Conservation (phyloP, 2,113 vertebrate genomes). For the Sinocyclocheilus anshuiensis region DNA sequence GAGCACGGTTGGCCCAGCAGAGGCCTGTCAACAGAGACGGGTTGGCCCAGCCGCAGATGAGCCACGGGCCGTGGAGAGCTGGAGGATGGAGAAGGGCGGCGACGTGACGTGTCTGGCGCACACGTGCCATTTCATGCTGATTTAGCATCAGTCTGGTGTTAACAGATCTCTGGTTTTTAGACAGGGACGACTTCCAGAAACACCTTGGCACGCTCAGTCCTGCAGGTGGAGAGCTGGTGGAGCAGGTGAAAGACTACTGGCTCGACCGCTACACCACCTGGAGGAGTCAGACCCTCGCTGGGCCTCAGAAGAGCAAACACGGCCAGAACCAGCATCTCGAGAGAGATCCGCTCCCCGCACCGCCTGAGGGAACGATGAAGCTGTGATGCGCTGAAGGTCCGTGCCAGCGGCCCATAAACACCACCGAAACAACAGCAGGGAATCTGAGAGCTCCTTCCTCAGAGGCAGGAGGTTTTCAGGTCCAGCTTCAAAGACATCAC, state of each 20-base stretch:
- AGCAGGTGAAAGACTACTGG: constrained; percentile 27
- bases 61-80: background rate
- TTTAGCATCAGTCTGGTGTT: too few relatives aligned
- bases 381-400: background rate
- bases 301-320: background rate
- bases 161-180: background rate
- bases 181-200: background rate
- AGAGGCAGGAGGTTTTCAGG: background rate
- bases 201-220: constrained; percentile 7
- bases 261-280: background rate
- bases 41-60: constrained; percentile 23
- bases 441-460: background rate
- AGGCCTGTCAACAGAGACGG: constrained; percentile 42
- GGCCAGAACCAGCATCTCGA: background rate
- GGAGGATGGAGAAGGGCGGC: background rate
- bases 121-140: background rate
- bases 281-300: background rate
- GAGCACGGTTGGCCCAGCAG: constrained; percentile 53
- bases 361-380: background rate
- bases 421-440: background rate
- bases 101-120: background rate
- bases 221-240: constrained; percentile 29
- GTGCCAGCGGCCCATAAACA: background rate
- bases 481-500: background rate
- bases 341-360: background rate